Conservation (phyloP, 2,888 invertebrate species). For the Tenthredo notha region DNA sequence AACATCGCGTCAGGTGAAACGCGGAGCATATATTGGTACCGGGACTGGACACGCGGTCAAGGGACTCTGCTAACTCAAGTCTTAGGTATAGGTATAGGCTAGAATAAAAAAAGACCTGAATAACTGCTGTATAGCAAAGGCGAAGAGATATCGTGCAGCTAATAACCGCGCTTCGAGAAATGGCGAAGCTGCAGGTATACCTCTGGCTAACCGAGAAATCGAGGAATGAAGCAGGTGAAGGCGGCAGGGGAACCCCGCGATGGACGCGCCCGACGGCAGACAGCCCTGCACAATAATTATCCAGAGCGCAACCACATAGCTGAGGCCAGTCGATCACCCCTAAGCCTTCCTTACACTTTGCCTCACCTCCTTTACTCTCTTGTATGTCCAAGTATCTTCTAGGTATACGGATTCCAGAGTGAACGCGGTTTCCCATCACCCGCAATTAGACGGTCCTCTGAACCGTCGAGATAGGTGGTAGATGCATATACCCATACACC, state of each 20-base stretch:
- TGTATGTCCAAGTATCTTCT: neutral
- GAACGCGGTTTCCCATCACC: constrained; percentile 25
- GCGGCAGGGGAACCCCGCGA: constrained; percentile 4
- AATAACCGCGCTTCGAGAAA: constrained; percentile 29
- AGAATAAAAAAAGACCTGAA: neutral
- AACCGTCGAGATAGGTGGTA: neutral
- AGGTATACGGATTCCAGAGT: constrained; percentile 1
- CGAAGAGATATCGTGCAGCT: constrained; percentile 47
- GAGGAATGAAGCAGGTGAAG: constrained; percentile 40
- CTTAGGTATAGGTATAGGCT: neutral
- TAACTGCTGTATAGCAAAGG: neutral
- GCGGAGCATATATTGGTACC: neutral
- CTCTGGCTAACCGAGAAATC: constrained; percentile 6
- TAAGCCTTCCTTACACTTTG: neutral
- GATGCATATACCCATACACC: neutral
- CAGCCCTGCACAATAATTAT: constrained; percentile 39
- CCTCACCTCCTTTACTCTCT: neutral
- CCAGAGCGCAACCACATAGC: constrained; percentile 19
- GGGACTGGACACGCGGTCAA: neutral
- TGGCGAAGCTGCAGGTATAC: neutral
- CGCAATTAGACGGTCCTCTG: constrained; percentile 40
- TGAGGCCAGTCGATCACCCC: constrained; percentile 45
- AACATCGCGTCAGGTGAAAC: constrained; percentile 17
- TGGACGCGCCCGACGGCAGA: constrained; percentile 50
- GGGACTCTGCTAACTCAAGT: neutral